Evolutionary conservation across 2,113 vertebrate genomes (phyloP), one percentile per base, ranked within the genome.

Genomic region (Brienomyrus brachyistius): DNA sequence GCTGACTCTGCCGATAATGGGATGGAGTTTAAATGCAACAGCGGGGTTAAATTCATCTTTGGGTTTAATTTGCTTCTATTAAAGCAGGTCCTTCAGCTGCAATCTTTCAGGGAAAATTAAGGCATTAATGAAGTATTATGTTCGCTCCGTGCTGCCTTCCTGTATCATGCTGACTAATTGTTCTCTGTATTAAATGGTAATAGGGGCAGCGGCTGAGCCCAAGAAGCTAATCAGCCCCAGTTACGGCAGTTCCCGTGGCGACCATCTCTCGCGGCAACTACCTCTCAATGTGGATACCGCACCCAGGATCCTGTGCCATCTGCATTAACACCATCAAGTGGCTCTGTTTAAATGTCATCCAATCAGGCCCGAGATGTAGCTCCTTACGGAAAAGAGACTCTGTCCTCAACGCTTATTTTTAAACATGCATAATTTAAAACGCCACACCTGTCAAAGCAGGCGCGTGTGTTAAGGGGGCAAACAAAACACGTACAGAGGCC

Each of bases 151-250:
- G 43, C 35, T 90, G 23, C 31, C 54, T 74, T 88, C 86, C 86
- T 47, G 51, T 62, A 88, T 87, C 83, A 89, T 35, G 77, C 86
- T 3, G n/a, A 54, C 74, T 91, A 89, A 91, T 91, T 91, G 74
- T 56, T 89, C 88, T 62, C 56, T 50, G 43, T 82, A 91, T 89
- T 88, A 91, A 88, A 88, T 54, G 47, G 52, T 89, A 91, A 89
- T 88, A 47, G 86, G 86, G 90, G 85, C 47, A 70, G 85, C 86
- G 35, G 83, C 88, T 88, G 48, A 83, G 59, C 51, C 62, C 84
- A 91, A 87, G 54, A 31, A 86, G 74, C 88, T 89, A 91, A 91
- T 91, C 85, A 87, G 19, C 89, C 86, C 87, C 4, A 35, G 87
- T 87, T 89, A 80, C 62, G 43, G 54, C 27, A 51, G 84, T 54